Conservation (phyloP, 2,888 invertebrate species). For the Pherbina coryleti region DNA sequence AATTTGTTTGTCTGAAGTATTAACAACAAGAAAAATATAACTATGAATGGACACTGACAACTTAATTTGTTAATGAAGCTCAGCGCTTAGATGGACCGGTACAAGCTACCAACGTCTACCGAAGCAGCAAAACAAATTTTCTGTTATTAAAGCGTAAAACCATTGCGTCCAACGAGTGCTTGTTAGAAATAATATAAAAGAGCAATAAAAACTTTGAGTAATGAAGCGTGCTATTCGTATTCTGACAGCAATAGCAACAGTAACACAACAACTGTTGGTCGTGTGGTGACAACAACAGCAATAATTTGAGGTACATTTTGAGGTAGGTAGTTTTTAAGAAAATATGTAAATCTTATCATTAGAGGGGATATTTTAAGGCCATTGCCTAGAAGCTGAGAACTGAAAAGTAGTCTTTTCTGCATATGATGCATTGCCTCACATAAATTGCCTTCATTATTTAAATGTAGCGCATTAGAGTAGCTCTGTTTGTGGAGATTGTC, state of each 20-base stretch:
- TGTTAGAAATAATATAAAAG: conserved; percentile 9
- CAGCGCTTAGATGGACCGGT: background rate
- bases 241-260: background rate
- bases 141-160: background rate
- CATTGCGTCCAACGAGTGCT: background rate
- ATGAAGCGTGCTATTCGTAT: background rate
- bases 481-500: background rate
- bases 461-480: background rate
- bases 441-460: background rate
- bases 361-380: background rate
- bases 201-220: background rate
- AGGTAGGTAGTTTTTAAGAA: background rate
- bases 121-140: background rate
- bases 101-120: background rate
- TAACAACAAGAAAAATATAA: background rate
- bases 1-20: background rate
- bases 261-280: background rate
- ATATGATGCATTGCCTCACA: conserved; percentile 10
- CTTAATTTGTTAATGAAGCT: conserved; percentile 1
- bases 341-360: background rate
- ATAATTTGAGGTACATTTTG: no score
- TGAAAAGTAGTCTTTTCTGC: background rate
- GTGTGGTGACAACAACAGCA: background rate
- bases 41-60: background rate
- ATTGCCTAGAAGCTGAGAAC: background rate